These are phyloP conservation scores for Ammodytes marinus DNA, from an alignment of 2,113 vertebrate species.

Conservation along the genomic window DNA sequence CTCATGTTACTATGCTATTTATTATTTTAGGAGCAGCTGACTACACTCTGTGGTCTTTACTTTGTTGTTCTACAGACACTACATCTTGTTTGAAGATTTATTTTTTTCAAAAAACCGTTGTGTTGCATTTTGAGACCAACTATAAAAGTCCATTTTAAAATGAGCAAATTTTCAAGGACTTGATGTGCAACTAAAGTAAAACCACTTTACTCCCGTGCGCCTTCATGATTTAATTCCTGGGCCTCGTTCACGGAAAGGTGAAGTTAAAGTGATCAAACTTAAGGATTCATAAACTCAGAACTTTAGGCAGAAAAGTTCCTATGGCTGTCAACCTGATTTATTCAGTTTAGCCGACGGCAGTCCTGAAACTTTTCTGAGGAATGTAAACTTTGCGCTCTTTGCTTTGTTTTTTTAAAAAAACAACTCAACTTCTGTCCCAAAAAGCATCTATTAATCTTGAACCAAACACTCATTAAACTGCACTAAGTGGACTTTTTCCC, in stretches of 20 bases:
- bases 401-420: slow-evolving; percentile 15
- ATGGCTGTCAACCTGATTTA: slow-evolving; percentile 28
- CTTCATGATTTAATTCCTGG: background rate
- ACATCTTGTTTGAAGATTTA: too few relatives aligned
- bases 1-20: too few relatives aligned
- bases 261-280: slow-evolving; percentile 15
- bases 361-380: slow-evolving; percentile 23
- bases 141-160: background rate
- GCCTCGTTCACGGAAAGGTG: background rate
- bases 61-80: too few relatives aligned
- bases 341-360: slow-evolving; percentile 25
- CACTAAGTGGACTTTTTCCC: slow-evolving; percentile 24
- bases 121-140: background rate
- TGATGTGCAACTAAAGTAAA: background rate
- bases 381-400: background rate
- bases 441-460: slow-evolving; percentile 28
- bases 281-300: background rate
- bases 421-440: slow-evolving; percentile 25
- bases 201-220: background rate
- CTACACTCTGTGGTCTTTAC: too few relatives aligned
- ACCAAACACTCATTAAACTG: slow-evolving; percentile 50
- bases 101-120: background rate
- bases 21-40: too few relatives aligned
- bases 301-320: slow-evolving; percentile 20
- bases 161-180: background rate